Percentiles rank a stretch among this genome's conserved stretches.
phyloP scores from a whole-genome alignment of 2,888 invertebrate species.

The Napeogenes sylphis region DNA sequence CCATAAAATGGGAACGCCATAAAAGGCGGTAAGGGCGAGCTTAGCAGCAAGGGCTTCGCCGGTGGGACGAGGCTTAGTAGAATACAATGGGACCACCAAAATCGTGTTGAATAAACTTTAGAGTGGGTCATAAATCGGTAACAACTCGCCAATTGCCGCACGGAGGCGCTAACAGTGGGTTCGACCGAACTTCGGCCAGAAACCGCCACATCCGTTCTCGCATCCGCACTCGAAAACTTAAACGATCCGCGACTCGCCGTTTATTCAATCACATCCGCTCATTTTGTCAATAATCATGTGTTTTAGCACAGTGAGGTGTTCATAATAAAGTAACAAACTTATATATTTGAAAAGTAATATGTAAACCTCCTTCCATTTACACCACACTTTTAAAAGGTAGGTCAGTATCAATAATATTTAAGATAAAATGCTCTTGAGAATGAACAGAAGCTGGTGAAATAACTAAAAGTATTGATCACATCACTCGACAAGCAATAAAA shows the following conservation, averaged over 20 bases:
- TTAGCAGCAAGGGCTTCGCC: slow-evolving; percentile 48
- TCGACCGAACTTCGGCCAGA: slow-evolving; percentile 36
- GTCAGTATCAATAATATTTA: background rate
- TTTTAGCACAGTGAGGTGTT: background rate
- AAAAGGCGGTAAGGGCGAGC: slow-evolving; percentile 57
- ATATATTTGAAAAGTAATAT: too few relatives aligned
- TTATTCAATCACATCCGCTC: slow-evolving; percentile 30
- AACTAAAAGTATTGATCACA: slow-evolving; percentile 18
- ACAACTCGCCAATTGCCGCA: slow-evolving; percentile 73
- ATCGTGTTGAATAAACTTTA: slow-evolving; percentile 68
- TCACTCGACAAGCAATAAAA: slow-evolving; percentile 33
- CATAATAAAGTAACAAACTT: too few relatives aligned
- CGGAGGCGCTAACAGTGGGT: slow-evolving; percentile 69
- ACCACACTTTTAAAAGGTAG: background rate
- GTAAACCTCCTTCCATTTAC: too few relatives aligned
- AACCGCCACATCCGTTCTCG: slow-evolving; percentile 68
- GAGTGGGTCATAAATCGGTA: slow-evolving; percentile 73
- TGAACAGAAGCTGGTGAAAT: slow-evolving; percentile 16
- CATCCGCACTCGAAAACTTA: slow-evolving; percentile 70
- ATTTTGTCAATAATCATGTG: slow-evolving; percentile 26
- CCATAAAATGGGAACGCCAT: slow-evolving; percentile 59
- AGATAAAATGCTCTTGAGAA: background rate
- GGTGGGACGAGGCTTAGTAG: slow-evolving; percentile 51
- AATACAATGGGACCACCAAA: slow-evolving; percentile 75
- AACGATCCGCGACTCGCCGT: slow-evolving; percentile 28